Evolutionary conservation across 2,888 invertebrate species (phyloP).

Genomic region (Cryptosula pallasiana): DNA sequence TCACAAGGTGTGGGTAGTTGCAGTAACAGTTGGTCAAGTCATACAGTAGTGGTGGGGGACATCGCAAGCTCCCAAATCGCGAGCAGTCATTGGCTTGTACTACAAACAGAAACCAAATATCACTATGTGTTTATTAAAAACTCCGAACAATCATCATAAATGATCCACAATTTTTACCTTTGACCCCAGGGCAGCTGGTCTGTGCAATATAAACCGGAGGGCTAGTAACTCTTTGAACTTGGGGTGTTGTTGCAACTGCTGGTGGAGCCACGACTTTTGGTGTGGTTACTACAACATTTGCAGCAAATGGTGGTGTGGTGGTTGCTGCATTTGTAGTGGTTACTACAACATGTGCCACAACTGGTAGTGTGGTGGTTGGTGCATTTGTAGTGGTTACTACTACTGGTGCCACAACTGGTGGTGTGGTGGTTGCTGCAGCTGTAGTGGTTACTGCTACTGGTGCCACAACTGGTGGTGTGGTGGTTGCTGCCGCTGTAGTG

Average conservation of each 20-base stretch:
- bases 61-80: not conserved
- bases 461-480: not conserved
- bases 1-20: not conserved
- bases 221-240: no score
- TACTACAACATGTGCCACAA: not conserved
- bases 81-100: not conserved
- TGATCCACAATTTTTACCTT: no score
- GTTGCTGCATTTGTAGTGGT: not conserved
- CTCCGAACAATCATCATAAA: no score
- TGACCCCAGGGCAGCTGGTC: not conserved
- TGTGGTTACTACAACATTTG: no score
- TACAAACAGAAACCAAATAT: not conserved
- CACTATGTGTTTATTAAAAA: no score
- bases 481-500: not conserved
- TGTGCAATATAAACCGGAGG: not conserved
- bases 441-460: not conserved
- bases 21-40: not conserved
- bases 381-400: not conserved
- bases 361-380: not conserved
- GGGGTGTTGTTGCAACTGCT: no score
- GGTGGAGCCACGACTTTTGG: no score
- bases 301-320: not conserved
- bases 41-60: not conserved
- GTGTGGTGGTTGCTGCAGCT: not conserved
- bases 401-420: not conserved